phyloP scores from a whole-genome alignment of 2,113 vertebrate genomes.

The Chitala chitala region DNA sequence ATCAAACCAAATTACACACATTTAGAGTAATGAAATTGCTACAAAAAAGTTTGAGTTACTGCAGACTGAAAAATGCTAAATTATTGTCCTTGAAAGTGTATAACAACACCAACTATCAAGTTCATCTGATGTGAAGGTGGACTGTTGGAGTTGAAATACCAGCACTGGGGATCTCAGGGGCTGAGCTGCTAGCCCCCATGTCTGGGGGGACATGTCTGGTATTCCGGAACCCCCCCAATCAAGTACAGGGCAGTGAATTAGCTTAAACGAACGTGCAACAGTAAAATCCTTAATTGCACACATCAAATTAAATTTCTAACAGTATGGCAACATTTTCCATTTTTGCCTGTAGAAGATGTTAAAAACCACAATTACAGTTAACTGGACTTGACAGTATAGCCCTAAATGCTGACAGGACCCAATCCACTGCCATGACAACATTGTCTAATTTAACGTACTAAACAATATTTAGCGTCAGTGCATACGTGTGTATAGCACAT shows the following conservation, averaged over 20 bases:
- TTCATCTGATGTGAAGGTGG: background rate
- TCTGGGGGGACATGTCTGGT: background rate
- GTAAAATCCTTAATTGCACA: slow-evolving; percentile 5
- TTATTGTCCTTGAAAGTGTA: background rate
- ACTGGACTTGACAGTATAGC: background rate
- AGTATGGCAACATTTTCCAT: background rate
- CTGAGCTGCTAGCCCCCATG: background rate
- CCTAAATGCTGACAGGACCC: background rate
- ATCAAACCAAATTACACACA: background rate
- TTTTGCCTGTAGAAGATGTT: background rate
- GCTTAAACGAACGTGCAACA: background rate
- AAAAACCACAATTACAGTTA: background rate
- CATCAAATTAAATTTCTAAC: background rate
- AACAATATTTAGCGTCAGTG: background rate
- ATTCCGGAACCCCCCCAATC: too few relatives aligned
- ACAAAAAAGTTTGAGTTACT: background rate
- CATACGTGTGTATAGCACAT: background rate
- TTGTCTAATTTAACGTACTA: background rate
- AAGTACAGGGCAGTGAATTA: background rate
- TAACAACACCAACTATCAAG: background rate
- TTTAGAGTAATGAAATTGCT: background rate
- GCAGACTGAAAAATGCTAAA: background rate
- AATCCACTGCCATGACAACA: background rate
- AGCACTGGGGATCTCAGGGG: background rate
- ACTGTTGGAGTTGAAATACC: background rate